Evolutionary conservation across 2,113 vertebrate species (phyloP).

Genomic region (Oreochromis niloticus): DNA sequence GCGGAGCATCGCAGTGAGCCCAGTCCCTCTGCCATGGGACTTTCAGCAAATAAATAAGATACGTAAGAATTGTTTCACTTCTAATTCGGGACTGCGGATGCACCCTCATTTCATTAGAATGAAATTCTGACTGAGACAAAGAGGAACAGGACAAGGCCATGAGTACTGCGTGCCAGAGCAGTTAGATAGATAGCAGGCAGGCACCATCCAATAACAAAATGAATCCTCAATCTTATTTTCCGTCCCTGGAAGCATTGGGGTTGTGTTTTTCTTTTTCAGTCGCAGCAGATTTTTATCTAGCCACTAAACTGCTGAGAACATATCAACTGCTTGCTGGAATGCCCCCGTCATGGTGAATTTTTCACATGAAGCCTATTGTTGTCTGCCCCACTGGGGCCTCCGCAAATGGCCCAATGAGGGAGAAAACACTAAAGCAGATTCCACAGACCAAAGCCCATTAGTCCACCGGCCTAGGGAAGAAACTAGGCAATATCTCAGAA

Average conservation of each 20-base stretch:
- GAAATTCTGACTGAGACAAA: slow-evolving; percentile 30
- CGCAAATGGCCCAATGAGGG: slow-evolving; percentile 40
- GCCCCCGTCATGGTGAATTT: slow-evolving; percentile 45
- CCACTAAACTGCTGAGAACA: slow-evolving; percentile 37
- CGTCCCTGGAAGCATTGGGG: slow-evolving; percentile 7
- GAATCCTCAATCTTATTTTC: slow-evolving; percentile 43
- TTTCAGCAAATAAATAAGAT: slow-evolving; percentile 27
- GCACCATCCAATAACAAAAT: slow-evolving; percentile 34
- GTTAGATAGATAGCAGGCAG: slow-evolving; percentile 15
- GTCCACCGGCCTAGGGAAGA: slow-evolving; percentile 46
- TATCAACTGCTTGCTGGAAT: slow-evolving; percentile 34
- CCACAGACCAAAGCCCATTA: slow-evolving; percentile 44
- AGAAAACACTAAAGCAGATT: slow-evolving; percentile 44
- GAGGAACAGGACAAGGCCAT: slow-evolving; percentile 11
- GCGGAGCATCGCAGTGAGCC: neutral
- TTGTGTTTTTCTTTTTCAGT: slow-evolving; percentile 20
- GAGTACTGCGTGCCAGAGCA: slow-evolving; percentile 14
- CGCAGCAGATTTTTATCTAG: slow-evolving; percentile 38
- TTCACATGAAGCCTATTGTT: slow-evolving; percentile 62
- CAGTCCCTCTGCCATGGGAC: neutral
- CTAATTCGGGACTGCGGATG: neutral
- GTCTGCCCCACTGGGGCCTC: slow-evolving; percentile 45
- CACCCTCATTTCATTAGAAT: slow-evolving; percentile 32
- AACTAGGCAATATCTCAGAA: slow-evolving; percentile 58
- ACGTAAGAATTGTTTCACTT: slow-evolving; percentile 16